Evolutionary conservation across 2,113 vertebrate species (phyloP).

Genomic region (Bucco capensis): DNA sequence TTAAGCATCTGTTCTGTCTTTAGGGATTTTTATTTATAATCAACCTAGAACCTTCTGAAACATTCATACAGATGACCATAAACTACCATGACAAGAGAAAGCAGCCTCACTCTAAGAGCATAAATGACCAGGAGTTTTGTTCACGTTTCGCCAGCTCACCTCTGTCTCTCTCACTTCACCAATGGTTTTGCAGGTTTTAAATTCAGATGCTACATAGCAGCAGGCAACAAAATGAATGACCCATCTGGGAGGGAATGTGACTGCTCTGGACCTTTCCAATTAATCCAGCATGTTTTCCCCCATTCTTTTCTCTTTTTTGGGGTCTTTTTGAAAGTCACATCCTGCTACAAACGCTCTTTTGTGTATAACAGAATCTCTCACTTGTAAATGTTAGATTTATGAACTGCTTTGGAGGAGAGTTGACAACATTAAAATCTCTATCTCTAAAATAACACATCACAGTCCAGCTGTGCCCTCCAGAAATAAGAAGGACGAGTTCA

Average conservation of each 20-base stretch:
- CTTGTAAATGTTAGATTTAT: neutral
- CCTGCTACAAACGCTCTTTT: neutral
- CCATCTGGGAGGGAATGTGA: neutral
- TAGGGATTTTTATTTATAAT: neutral
- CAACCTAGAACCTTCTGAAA: neutral
- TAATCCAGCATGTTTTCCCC: neutral
- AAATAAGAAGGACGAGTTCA: neutral
- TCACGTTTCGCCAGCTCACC: neutral
- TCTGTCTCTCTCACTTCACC: neutral
- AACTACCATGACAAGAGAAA: neutral
- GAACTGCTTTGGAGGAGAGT: neutral
- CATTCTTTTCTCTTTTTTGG: neutral
- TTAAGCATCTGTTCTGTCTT: neutral
- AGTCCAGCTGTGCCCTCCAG: neutral
- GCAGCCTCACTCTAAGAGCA: neutral
- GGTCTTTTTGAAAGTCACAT: neutral
- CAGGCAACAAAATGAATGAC: neutral
- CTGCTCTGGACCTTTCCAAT: neutral
- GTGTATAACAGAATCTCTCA: neutral
- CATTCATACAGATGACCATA: neutral
- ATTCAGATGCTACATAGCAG: neutral
- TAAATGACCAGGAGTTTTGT: neutral
- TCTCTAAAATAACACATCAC: neutral
- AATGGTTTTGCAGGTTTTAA: neutral
- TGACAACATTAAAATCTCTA: neutral